phyloP scores from a whole-genome alignment of 2,888 invertebrate genomes.

The Cartodere bifasciata region DNA sequence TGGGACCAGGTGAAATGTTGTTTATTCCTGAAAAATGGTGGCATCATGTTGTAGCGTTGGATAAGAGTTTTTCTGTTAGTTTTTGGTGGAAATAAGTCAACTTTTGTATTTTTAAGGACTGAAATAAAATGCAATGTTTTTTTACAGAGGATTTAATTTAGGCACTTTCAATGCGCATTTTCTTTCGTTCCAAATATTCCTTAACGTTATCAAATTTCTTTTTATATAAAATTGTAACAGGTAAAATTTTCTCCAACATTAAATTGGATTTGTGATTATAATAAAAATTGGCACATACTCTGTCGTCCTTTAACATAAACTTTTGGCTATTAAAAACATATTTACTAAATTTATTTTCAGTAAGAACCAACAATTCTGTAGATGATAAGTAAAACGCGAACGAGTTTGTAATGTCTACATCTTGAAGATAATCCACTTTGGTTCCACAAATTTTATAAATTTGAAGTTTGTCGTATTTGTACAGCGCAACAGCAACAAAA shows the following conservation, averaged over 20 bases:
- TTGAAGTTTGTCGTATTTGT: slow-evolving; percentile 34
- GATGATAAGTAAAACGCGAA: slow-evolving; percentile 17
- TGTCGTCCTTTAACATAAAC: too few species aligned
- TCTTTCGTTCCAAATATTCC: slow-evolving; percentile 67
- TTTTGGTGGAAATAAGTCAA: slow-evolving; percentile 90
- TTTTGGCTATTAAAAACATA: too few species aligned
- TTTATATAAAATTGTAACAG: slow-evolving; percentile 59
- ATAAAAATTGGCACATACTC: too few species aligned
- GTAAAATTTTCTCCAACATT: too few species aligned
- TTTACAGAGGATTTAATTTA: too few species aligned
- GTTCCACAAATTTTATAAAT: slow-evolving; percentile 31
- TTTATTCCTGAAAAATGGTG: slow-evolving; percentile 95
- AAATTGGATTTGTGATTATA: too few species aligned
- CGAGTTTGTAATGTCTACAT: slow-evolving; percentile 13
- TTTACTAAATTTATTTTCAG: slow-evolving; percentile 14
- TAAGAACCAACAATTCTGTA: slow-evolving; percentile 13
- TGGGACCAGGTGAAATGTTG: slow-evolving; percentile 78
- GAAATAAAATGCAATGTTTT: too few species aligned
- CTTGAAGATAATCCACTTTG: slow-evolving; percentile 13
- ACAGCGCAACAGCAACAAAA: slow-evolving; percentile 41
- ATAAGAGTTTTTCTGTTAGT: slow-evolving; percentile 88
- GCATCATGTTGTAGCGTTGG: slow-evolving; percentile 87
- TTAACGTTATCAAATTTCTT: slow-evolving; percentile 69
- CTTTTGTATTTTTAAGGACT: too few species aligned
- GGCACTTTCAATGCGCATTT: slow-evolving; percentile 51